Conservation (phyloP, 2,113 vertebrate species). For the Cynoglossus semilaevis region DNA sequence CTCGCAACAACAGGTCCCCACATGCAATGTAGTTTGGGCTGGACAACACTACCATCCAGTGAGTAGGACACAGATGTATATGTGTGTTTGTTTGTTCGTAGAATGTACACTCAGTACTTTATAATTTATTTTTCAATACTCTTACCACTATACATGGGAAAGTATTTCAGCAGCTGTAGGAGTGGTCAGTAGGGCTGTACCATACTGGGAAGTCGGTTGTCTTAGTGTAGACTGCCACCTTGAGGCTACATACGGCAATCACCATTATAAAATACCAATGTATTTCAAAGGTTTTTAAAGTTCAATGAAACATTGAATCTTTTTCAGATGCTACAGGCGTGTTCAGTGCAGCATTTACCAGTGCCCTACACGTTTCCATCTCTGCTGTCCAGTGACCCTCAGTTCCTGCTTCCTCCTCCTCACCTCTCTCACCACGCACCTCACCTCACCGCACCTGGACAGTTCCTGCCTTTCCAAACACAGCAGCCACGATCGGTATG, state of each 20-base stretch:
- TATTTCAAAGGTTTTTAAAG: slow-evolving; percentile 2
- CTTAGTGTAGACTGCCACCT: slow-evolving; percentile 55
- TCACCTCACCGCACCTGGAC: slow-evolving; percentile 88
- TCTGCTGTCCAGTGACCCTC: slow-evolving; percentile 91
- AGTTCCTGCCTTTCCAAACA: slow-evolving; percentile 95
- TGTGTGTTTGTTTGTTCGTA: slow-evolving; percentile 5
- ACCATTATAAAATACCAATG: background rate
- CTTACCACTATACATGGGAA: background rate
- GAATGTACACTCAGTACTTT: slow-evolving; percentile 9
- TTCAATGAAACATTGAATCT: slow-evolving; percentile 25
- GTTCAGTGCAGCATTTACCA: slow-evolving; percentile 95
- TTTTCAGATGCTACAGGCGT: slow-evolving; percentile 92
- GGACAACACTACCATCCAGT: slow-evolving; percentile 96
- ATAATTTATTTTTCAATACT: background rate
- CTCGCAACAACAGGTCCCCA: slow-evolving; percentile 89
- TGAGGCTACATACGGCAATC: slow-evolving; percentile 43
- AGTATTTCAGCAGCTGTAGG: background rate
- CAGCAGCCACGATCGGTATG: slow-evolving; percentile 94
- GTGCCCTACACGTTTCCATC: slow-evolving; percentile 95
- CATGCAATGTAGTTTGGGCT: slow-evolving; percentile 91
- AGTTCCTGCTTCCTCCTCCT: slow-evolving; percentile 90
- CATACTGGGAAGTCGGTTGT: background rate
- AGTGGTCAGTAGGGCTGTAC: background rate
- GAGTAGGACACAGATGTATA: slow-evolving; percentile 80
- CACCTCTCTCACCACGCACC: slow-evolving; percentile 90